These are phyloP conservation scores for Hymenochirus boettgeri DNA, from an alignment of 2,113 vertebrate species.

Conservation along the genomic window DNA sequence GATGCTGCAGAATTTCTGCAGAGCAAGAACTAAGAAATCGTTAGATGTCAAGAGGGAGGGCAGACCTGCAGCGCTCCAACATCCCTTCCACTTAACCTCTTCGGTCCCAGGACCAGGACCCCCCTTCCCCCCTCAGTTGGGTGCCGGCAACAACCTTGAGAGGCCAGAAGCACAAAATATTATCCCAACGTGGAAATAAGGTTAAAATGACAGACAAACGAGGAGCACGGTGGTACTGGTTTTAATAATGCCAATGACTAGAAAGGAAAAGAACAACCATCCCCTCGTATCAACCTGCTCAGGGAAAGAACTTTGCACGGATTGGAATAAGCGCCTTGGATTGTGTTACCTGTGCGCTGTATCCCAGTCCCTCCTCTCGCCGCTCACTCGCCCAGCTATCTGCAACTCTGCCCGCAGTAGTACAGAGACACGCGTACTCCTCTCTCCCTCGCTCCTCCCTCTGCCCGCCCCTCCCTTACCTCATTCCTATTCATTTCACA, in stretches of 20 bases:
- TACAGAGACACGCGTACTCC: conserved; percentile 32
- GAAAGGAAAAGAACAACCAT: too few species aligned
- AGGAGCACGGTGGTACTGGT: too few species aligned
- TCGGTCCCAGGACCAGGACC: background rate
- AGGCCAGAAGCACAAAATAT: too few species aligned
- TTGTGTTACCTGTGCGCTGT: conserved; percentile 24
- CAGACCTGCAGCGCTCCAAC: background rate
- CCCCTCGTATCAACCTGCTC: too few species aligned
- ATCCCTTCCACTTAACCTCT: background rate
- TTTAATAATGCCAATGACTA: too few species aligned
- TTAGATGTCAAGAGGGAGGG: conserved; percentile 7
- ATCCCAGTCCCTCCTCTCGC: conserved; percentile 1
- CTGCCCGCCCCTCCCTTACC: conserved; percentile 24
- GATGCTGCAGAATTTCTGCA: conserved; percentile 31
- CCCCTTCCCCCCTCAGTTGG: background rate
- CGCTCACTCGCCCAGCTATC: conserved; percentile 18
- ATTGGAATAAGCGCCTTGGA: background rate
- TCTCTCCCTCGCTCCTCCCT: conserved; percentile 2
- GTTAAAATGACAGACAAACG: too few species aligned
- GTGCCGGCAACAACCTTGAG: too few species aligned
- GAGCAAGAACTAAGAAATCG: conserved; percentile 10
- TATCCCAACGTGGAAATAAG: too few species aligned
- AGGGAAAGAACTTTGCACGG: background rate
- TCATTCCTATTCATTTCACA: conserved; percentile 37
- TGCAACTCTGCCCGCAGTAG: conserved; percentile 42